These are phyloP conservation scores for Athetis lepigone DNA, from an alignment of 2,888 invertebrate genomes.

Conservation along the genomic window DNA sequence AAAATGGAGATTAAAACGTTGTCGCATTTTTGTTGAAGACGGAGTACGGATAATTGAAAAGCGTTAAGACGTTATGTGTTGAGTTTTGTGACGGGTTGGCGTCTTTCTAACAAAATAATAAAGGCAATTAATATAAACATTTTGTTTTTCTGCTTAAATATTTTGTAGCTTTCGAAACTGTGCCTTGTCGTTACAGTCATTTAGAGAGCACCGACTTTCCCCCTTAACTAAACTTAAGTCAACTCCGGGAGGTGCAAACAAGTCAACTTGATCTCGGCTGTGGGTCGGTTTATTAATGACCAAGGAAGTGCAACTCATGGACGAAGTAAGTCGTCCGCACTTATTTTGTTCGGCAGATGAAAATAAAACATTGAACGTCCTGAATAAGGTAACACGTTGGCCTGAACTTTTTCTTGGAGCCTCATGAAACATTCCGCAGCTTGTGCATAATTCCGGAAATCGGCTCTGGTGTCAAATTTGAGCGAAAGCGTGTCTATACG, in stretches of 20 bases:
- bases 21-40: conserved; percentile 37
- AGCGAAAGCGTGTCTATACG: conserved; percentile 50
- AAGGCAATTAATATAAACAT: conserved; percentile 10
- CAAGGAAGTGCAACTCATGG: conserved; percentile 59
- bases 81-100: conserved; percentile 20
- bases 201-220: not conserved
- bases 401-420: conserved; percentile 70
- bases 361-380: conserved; percentile 65
- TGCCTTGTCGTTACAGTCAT: conserved; percentile 2
- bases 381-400: conserved; percentile 67
- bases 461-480: conserved; percentile 49
- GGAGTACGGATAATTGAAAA: conserved; percentile 40
- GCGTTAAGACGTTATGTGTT: conserved; percentile 22
- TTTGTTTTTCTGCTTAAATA: not conserved
- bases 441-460: conserved; percentile 71
- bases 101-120: conserved; percentile 1
- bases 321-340: conserved; percentile 54
- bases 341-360: conserved; percentile 52
- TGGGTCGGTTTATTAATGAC: conserved; percentile 55
- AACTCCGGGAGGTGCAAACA: conserved; percentile 22
- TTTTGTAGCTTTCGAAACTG: not conserved
- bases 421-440: conserved; percentile 76
- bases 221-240: conserved; percentile 13
- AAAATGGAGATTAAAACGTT: conserved; percentile 57
- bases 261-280: conserved; percentile 45